These are phyloP conservation scores for Cheirogaleus major DNA, from an alignment of 2,797 vertebrate genomes.

Conservation along the genomic window DNA sequence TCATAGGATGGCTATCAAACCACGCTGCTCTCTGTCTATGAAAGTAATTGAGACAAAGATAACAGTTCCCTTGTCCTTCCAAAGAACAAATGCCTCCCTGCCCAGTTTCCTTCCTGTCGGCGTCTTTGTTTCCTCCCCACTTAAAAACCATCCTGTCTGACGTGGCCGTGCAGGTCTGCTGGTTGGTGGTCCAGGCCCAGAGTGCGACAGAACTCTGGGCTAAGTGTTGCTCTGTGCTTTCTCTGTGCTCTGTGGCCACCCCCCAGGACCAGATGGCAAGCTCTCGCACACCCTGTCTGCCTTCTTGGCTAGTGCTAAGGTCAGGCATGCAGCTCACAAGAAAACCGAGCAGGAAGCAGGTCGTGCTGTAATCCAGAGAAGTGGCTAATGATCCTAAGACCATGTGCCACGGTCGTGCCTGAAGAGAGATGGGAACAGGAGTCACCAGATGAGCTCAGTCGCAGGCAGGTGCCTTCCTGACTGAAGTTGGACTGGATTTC, in stretches of 20 bases:
- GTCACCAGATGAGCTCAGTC: neutral
- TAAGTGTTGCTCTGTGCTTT: neutral
- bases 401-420: neutral
- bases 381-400: neutral
- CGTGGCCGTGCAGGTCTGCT: neutral
- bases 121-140: neutral
- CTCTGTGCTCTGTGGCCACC: neutral
- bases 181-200: neutral
- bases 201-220: neutral
- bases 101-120: neutral
- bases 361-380: neutral
- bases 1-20: neutral
- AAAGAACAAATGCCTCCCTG: neutral
- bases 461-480: neutral
- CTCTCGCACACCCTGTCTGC: neutral
- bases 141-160: neutral
- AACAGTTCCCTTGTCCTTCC: neutral
- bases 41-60: neutral
- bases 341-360: neutral
- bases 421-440: neutral
- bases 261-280: neutral
- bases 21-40: neutral
- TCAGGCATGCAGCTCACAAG: neutral
- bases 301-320: neutral
- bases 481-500: neutral